Conservation (phyloP, 2,113 vertebrate genomes). For the Xyliphius kryptos region DNA sequence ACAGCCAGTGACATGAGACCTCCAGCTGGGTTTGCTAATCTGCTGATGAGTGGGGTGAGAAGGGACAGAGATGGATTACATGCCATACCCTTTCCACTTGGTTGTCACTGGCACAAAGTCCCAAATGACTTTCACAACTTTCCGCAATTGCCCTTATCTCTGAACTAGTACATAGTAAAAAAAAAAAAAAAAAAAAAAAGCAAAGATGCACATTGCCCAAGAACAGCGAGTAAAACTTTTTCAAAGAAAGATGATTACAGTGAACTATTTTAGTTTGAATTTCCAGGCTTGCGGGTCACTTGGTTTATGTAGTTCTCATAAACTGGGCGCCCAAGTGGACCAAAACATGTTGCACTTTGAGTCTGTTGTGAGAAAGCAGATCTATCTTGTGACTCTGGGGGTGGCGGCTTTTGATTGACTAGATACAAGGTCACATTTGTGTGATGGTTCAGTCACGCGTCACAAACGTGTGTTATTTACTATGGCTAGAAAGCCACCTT, state of each 20-base stretch:
- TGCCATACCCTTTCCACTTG: slow-evolving; percentile 2
- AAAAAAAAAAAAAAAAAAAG: too few species aligned
- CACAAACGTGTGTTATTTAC: slow-evolving; percentile 29
- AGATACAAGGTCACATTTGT: slow-evolving; percentile 12
- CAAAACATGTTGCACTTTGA: slow-evolving; percentile 16
- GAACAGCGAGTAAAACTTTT: slow-evolving; percentile 1
- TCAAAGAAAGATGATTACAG: not conserved
- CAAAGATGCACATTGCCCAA: slow-evolving; percentile 12
- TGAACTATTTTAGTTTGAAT: too few species aligned
- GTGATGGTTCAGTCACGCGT: slow-evolving; percentile 17
- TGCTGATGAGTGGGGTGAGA: slow-evolving; percentile 31
- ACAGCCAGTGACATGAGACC: slow-evolving; percentile 17
- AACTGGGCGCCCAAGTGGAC: too few species aligned
- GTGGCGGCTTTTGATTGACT: too few species aligned
- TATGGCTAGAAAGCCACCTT: slow-evolving; percentile 11
- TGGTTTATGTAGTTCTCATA: too few species aligned
- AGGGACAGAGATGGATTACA: slow-evolving; percentile 31
- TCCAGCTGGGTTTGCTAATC: slow-evolving; percentile 31
- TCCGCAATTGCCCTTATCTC: slow-evolving; percentile 26
- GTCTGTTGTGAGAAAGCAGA: slow-evolving; percentile 8
- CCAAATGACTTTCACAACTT: slow-evolving; percentile 33
- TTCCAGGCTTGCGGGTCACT: too few species aligned
- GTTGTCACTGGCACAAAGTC: slow-evolving; percentile 37
- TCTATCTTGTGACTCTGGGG: too few species aligned
- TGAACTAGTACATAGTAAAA: slow-evolving; percentile 19